Percentiles rank a stretch among this genome's conserved stretches.
phyloP scores from a whole-genome alignment of 2,888 invertebrate genomes.

The Eledone cirrhosa region DNA sequence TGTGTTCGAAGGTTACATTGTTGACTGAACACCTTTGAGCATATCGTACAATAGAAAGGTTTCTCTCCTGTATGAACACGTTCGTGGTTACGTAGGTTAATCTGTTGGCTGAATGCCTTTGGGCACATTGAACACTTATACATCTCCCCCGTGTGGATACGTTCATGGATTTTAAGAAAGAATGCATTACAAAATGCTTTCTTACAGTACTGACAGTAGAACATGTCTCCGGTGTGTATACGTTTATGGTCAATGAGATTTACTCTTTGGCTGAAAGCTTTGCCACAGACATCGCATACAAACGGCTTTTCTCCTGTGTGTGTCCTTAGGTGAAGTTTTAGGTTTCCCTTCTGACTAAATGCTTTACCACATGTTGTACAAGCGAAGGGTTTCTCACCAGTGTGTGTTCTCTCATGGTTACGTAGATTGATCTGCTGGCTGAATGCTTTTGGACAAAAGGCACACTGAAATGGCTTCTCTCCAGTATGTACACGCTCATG shows the following conservation, averaged over 20 bases:
- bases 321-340: conserved; percentile 3
- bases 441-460: conserved; percentile 23
- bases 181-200: conserved; percentile 19
- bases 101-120: conserved; percentile 17
- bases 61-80: conserved; percentile 24
- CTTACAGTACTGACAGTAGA: conserved; percentile 23
- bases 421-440: conserved; percentile 18
- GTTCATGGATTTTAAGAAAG: conserved; percentile 16
- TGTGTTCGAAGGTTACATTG: conserved; percentile 21
- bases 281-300: conserved; percentile 20
- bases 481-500: conserved; percentile 23
- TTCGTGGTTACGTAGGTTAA: conserved; percentile 19
- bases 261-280: conserved; percentile 15
- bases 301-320: conserved; percentile 18
- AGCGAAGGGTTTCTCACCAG: conserved; percentile 19
- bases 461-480: conserved; percentile 7
- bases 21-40: conserved; percentile 22
- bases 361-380: conserved; percentile 21
- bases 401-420: conserved; percentile 17
- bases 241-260: conserved; percentile 15
- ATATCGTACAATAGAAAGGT: conserved; percentile 21
- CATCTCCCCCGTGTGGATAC: conserved; percentile 24
- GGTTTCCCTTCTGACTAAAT: conserved; percentile 17
- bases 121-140: conserved; percentile 25
- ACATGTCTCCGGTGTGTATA: conserved; percentile 18